Conservation (phyloP, 2,888 invertebrate genomes). For the Sinotaia quadrata region DNA sequence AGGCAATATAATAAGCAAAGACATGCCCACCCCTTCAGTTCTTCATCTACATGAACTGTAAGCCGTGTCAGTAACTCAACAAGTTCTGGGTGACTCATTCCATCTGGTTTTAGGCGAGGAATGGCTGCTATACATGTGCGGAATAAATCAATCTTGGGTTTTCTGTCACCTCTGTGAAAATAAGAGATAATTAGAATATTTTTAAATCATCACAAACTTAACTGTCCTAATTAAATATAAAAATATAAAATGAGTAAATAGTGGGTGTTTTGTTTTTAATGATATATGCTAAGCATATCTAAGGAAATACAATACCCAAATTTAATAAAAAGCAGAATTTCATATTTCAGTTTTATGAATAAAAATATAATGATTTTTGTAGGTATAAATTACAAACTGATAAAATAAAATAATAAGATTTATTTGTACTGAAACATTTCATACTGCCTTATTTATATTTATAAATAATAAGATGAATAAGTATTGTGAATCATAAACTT, state of each 20-base stretch:
- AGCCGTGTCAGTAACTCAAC: slow-evolving; percentile 94
- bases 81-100: slow-evolving; percentile 93
- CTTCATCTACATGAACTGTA: slow-evolving; percentile 99
- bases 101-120: slow-evolving; percentile 96
- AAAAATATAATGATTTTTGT: no score
- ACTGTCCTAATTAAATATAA: no score
- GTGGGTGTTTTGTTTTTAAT: no score
- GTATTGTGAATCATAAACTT: no score
- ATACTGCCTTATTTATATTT: no score
- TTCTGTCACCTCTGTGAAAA: slow-evolving; percentile 84
- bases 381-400: not conserved
- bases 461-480: no score
- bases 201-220: no score
- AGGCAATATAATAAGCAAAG: not conserved
- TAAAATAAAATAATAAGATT: not conserved
- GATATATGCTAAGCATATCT: no score
- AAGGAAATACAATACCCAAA: not conserved
- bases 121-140: slow-evolving; percentile 99
- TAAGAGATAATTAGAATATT: no score
- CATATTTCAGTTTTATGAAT: no score
- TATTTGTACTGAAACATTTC: not conserved
- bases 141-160: slow-evolving; percentile 97
- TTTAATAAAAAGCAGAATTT: not conserved
- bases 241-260: no score
- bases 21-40: slow-evolving; percentile 81